Percentiles rank a stretch among this genome's conserved stretches.
These are phyloP conservation scores for Spicauda simplicius DNA, from an alignment of 2,888 invertebrate genomes.

Conservation along the genomic window DNA sequence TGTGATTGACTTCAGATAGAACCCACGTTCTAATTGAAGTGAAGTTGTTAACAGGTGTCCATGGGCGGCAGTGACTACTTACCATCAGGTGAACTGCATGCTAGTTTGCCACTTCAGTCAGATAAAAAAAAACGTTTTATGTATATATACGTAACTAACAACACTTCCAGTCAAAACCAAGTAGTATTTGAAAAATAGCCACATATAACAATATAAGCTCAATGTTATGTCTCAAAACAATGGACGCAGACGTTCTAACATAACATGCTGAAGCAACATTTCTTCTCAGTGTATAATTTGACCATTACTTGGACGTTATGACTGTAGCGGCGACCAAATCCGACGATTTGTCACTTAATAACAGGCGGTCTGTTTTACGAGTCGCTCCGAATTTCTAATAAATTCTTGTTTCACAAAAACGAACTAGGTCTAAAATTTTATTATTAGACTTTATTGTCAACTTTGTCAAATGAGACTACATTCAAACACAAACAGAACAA, in stretches of 20 bases:
- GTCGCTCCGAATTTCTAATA: conserved; percentile 59
- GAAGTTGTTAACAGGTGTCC: no score
- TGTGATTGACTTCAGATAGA: no score
- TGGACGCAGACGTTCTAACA: conserved; percentile 29
- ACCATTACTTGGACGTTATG: conserved; percentile 69
- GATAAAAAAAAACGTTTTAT: no score
- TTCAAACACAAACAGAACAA: conserved; percentile 56
- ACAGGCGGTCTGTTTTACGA: conserved; percentile 71
- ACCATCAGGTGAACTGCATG: no score
- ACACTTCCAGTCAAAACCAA: no score
- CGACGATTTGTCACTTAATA: conserved; percentile 74
- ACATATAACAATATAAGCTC: no score
- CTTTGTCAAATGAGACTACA: conserved; percentile 62
- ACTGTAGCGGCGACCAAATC: conserved; percentile 63
- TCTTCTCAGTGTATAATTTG: conserved; percentile 68
- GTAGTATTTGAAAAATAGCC: no score
- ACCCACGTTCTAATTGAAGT: no score
- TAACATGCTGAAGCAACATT: conserved; percentile 54
- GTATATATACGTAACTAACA: no score
- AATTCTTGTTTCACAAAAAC: conserved; percentile 69
- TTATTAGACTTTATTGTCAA: conserved; percentile 67
- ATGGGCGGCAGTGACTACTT: no score
- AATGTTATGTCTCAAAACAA: no score
- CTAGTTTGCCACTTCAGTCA: no score
- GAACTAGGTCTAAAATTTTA: conserved; percentile 69